A percentile compares a stretch with the other conserved stretches of the same genome.
Evolutionary conservation across 2,113 vertebrate species (phyloP).

Genomic region (Notiomystis cincta): DNA sequence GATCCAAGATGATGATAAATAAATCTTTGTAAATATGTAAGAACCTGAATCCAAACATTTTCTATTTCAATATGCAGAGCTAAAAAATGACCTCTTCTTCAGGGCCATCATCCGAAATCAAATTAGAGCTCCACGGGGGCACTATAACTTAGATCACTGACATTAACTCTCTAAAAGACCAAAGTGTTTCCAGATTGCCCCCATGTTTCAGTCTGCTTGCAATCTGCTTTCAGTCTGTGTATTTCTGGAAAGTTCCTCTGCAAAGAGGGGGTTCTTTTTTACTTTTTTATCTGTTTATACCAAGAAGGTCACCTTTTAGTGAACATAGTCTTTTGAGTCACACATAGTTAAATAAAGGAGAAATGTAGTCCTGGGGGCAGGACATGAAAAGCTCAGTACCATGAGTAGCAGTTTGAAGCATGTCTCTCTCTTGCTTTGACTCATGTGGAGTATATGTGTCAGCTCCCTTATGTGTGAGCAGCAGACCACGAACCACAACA

Average conservation of each 20-base stretch:
- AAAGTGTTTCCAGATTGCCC: fast-evolving
- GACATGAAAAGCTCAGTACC: not conserved
- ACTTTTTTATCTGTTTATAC: not conserved
- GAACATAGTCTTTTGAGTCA: not conserved
- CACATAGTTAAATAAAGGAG: not conserved
- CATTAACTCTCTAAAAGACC: not conserved
- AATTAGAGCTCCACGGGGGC: not conserved
- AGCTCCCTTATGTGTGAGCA: not conserved
- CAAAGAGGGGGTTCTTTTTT: not conserved
- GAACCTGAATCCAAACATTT: not conserved
- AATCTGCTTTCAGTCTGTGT: not conserved
- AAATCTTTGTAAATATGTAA: not conserved
- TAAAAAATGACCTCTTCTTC: not conserved
- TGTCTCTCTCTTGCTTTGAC: not conserved
- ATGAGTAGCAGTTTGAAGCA: fast-evolving
- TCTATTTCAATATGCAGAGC: not conserved
- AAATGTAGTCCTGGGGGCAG: not conserved
- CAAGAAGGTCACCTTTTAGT: not conserved
- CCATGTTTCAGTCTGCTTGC: not conserved
- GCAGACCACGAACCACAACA: fast-evolving
- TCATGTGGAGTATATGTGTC: fast-evolving
- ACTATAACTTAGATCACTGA: not conserved
- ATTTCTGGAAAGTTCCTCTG: not conserved
- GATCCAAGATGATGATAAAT: not conserved
- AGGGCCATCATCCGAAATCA: not conserved